Evolutionary conservation across 2,888 invertebrate species (phyloP).

Genomic region (Craniophora ligustri): DNA sequence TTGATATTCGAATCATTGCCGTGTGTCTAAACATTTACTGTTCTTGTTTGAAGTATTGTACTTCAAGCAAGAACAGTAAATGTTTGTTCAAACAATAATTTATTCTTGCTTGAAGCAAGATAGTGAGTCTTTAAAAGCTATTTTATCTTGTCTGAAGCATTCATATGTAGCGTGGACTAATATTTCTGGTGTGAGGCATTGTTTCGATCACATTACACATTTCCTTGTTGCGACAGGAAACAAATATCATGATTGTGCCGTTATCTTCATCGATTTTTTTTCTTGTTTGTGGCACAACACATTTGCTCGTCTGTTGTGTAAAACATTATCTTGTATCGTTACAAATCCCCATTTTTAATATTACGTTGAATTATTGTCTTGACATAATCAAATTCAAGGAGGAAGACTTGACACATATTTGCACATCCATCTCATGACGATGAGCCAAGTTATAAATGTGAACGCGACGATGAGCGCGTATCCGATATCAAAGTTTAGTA

Average conservation of each 20-base stretch:
- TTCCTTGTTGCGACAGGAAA: no score
- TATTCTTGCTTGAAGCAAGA: not conserved
- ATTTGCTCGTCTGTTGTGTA: no score
- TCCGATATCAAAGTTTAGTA: conserved; percentile 20
- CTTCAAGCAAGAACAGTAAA: not conserved
- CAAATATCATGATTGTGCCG: no score
- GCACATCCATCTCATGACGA: conserved; percentile 63
- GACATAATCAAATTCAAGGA: conserved; percentile 22
- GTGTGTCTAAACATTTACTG: not conserved
- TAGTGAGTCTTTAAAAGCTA: not conserved
- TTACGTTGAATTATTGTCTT: not conserved
- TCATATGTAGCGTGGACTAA: no score
- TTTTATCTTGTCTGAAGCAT: not conserved
- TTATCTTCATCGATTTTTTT: no score
- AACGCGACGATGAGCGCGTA: conserved; percentile 55
- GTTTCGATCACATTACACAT: not conserved
- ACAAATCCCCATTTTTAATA: not conserved
- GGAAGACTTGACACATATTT: conserved; percentile 64
- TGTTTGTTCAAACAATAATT: not conserved
- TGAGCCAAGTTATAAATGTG: conserved; percentile 65
- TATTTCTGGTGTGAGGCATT: not conserved
- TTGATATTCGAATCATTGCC: not conserved
- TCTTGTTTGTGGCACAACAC: no score
- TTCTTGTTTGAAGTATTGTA: not conserved
- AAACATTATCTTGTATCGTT: not conserved